phyloP scores from a whole-genome alignment of 1,140 invertebrate genomes.

The Planococcus citri region DNA sequence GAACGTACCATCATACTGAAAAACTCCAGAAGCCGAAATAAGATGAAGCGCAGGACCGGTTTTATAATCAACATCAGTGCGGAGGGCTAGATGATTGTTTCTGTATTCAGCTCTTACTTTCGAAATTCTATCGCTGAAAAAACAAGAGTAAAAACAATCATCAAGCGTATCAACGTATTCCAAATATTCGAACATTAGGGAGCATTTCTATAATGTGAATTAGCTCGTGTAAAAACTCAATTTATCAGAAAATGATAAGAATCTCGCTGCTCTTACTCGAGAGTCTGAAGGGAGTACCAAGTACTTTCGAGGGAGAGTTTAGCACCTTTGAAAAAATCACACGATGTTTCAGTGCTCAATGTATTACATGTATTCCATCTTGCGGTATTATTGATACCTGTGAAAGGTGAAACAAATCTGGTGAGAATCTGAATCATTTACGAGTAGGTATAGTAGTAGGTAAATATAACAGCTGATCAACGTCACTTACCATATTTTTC shows the following conservation, averaged over 20 bases:
- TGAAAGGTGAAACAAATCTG: background rate
- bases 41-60: slow-evolving; percentile 74
- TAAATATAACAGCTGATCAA: too few species aligned
- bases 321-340: slow-evolving; percentile 86
- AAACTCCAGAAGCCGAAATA: slow-evolving; percentile 65
- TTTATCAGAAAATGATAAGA: too few species aligned
- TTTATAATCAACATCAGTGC: slow-evolving; percentile 81
- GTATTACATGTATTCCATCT: slow-evolving; percentile 99
- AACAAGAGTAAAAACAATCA: too few species aligned
- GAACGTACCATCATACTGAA: slow-evolving; percentile 63
- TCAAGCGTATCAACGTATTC: too few species aligned
- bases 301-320: slow-evolving; percentile 82
- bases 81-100: slow-evolving; percentile 71
- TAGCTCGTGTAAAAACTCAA: too few species aligned
- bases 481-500: slow-evolving; percentile 30
- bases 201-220: too few species aligned
- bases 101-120: slow-evolving; percentile 79
- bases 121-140: slow-evolving; percentile 65
- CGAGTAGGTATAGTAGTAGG: too few species aligned
- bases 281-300: slow-evolving; percentile 91
- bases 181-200: too few species aligned
- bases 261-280: slow-evolving; percentile 47
- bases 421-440: background rate
- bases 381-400: slow-evolving; percentile 82
- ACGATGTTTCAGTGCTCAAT: slow-evolving; percentile 76